Base-by-base conservation (phyloP, 2,113 vertebrate species). In the Galeopterus variegatus region DNA sequence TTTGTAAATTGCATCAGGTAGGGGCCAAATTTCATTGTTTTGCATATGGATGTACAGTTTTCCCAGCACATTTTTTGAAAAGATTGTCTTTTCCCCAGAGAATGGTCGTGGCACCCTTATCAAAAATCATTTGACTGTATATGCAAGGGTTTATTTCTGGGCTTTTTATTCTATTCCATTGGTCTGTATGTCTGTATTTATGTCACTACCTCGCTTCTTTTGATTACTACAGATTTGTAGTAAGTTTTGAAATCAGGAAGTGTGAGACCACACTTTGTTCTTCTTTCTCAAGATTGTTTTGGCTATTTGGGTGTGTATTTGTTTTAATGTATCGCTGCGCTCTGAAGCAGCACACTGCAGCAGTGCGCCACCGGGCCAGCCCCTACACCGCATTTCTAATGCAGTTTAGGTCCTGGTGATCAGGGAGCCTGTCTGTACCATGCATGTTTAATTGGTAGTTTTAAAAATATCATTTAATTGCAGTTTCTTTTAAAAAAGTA, bases 361-460 rank as follows among this genome's bases (percentile, higher is more conserved):
- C n/a, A n/a, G n/a, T n/a, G n/a, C n/a, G n/a, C n/a, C n/a, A n/a
- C n/a, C n/a, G n/a, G n/a, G n/a, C n/a, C n/a, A n/a, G n/a, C n/a
- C n/a, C n/a, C n/a, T n/a, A n/a, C 5, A 17, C 26, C 28, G 14
- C 18, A 64, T 72, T 93, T 86, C 52, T 76, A 12, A 33, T 41
- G 26, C 41, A 41, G 41, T 18, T 52, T 36, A 67, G 76, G 11
- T 65, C 33, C 62, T 72, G 17, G 24, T 92, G 88, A 70, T 54
- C 28, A 70, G 67, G 26, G 54, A 91, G 17, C 60, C 41, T 56
- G 15, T 75, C 17, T 56, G 31, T 4, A 52, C 36, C 13, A 11
- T 41, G 36, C 24, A 76, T 64, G 13, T 80, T 88, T 93, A 88
- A 69, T 33, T 81, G 31, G 28, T 90, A 75, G 58, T 83, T 97